A percentile compares a stretch with the other conserved stretches of the same genome.
Evolutionary conservation across 2,888 invertebrate species (phyloP).

Genomic region (Caenorhabditis parvicauda): DNA sequence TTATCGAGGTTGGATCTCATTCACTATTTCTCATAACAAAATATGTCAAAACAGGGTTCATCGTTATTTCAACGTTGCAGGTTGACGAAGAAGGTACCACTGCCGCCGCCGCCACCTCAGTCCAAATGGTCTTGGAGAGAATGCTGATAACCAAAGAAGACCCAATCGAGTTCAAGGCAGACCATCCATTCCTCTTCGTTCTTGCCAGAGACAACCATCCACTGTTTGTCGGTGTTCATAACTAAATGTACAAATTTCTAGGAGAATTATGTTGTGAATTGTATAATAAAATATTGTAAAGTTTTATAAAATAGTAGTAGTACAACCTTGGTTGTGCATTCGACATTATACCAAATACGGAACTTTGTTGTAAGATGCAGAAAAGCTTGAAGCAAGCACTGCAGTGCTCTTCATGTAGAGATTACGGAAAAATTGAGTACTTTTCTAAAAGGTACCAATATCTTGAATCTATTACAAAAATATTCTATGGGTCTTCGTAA

Average conservation of each 20-base stretch:
- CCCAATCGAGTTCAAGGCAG: conserved; percentile 38
- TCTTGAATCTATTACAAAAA: too few relatives aligned
- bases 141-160: conserved; percentile 8
- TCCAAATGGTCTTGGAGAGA: conserved; percentile 17
- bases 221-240: conserved; percentile 27
- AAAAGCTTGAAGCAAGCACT: too few relatives aligned
- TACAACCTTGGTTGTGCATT: too few relatives aligned
- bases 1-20: conserved; percentile 48
- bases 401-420: too few relatives aligned
- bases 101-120: conserved; percentile 48
- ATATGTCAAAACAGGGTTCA: neutral
- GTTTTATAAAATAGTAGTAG: too few relatives aligned
- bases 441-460: too few relatives aligned
- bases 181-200: conserved; percentile 48
- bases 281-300: too few relatives aligned
- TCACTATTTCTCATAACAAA: neutral
- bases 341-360: too few relatives aligned
- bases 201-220: conserved; percentile 27
- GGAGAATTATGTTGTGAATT: too few relatives aligned
- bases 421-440: too few relatives aligned
- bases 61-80: conserved; percentile 22
- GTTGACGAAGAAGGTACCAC: conserved; percentile 50
- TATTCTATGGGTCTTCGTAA: too few relatives aligned
- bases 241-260: conserved; percentile 9
- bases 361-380: too few relatives aligned